Conservation (phyloP, 2,888 invertebrate species). For the Dryadula phaetusa region DNA sequence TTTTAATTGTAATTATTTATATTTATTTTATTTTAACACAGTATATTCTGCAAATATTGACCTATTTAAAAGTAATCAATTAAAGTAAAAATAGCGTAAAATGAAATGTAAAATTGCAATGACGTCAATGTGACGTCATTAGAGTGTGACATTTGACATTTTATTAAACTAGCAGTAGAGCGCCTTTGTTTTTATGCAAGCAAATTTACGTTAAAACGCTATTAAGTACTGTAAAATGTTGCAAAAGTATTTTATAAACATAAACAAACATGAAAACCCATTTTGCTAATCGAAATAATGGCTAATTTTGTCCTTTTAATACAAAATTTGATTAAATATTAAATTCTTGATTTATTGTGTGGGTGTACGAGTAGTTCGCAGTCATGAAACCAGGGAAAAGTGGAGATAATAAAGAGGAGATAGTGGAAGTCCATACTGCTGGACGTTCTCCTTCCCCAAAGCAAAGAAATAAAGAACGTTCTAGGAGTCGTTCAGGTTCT, state of each 20-base stretch:
- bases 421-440: slow-evolving; percentile 74
- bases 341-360: slow-evolving; percentile 12
- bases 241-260: slow-evolving; percentile 26
- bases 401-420: slow-evolving; percentile 69
- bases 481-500: slow-evolving; percentile 68
- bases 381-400: slow-evolving; percentile 75
- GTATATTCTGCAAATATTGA: no score
- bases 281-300: neutral
- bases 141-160: slow-evolving; percentile 58
- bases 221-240: slow-evolving; percentile 55
- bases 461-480: slow-evolving; percentile 60
- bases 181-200: slow-evolving; percentile 54
- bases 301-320: neutral
- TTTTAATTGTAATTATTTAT: no score
- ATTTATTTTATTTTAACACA: no score
- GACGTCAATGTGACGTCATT: slow-evolving; percentile 77
- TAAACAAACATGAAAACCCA: slow-evolving; percentile 30
- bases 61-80: neutral
- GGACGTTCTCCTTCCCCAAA: slow-evolving; percentile 76
- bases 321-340: slow-evolving; percentile 2
- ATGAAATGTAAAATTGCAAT: slow-evolving; percentile 45
- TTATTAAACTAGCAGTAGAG: slow-evolving; percentile 42
- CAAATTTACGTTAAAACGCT: slow-evolving; percentile 38
- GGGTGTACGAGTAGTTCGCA: slow-evolving; percentile 14
- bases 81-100: slow-evolving; percentile 31